Evolutionary conservation across 1,140 invertebrate genomes (phyloP).

Genomic region (Drosophila nigromelanica): DNA sequence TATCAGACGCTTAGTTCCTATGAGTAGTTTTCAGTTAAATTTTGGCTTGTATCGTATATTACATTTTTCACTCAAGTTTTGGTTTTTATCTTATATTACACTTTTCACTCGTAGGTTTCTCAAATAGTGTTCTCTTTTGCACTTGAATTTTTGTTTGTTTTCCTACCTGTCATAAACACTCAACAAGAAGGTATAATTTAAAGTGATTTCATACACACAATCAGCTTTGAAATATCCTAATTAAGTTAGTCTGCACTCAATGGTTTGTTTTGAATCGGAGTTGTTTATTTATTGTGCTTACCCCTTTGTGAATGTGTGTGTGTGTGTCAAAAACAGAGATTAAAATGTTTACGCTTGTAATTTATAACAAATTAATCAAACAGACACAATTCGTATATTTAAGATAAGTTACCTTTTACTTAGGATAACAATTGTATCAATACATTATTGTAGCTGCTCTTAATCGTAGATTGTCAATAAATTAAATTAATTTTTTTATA

Average conservation of each 20-base stretch:
- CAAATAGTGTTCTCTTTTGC: not conserved
- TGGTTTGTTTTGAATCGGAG: conserved; percentile 27
- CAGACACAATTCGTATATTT: conserved; percentile 26
- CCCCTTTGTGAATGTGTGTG: conserved; percentile 28
- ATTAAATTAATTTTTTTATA: not conserved
- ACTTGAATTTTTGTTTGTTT: not conserved
- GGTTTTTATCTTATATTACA: not conserved
- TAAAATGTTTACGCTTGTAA: conserved; percentile 24
- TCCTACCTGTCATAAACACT: conserved; percentile 36
- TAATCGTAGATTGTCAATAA: not conserved
- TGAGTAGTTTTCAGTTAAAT: not conserved
- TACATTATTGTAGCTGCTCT: not conserved
- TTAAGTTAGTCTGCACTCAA: conserved; percentile 46
- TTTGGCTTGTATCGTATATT: not conserved
- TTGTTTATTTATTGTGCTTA: conserved; percentile 26
- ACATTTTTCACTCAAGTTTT: not conserved
- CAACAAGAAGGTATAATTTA: conserved; percentile 25
- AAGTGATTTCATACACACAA: conserved; percentile 28
- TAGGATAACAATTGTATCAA: not conserved
- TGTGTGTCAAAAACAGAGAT: conserved; percentile 37
- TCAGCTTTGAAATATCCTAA: conserved; percentile 38
- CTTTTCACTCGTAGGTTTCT: not conserved
- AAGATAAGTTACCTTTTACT: not conserved
- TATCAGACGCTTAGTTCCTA: not conserved
- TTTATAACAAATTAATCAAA: conserved; percentile 44